Conservation (phyloP, 2,113 vertebrate genomes). For the Penelope pileata region DNA sequence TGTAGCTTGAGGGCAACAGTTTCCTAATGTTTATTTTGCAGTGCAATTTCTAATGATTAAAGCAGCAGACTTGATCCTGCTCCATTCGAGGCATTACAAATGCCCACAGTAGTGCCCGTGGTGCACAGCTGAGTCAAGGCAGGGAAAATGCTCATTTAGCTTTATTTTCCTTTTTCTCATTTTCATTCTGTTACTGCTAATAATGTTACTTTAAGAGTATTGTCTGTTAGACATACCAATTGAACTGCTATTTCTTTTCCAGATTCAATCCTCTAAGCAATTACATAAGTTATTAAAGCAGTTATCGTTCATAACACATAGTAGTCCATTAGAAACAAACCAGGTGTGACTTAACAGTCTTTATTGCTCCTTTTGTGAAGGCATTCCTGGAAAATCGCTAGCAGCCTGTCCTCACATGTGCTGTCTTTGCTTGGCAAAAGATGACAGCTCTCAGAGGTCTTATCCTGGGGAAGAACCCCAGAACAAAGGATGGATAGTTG, state of each 20-base stretch:
- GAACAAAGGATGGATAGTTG: neutral
- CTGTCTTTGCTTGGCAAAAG: neutral
- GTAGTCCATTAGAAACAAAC: neutral
- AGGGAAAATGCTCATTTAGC: neutral
- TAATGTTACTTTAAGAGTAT: neutral
- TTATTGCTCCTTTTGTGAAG: neutral
- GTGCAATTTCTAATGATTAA: neutral
- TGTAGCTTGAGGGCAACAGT: neutral
- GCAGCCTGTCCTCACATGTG: neutral
- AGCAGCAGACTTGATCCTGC: neutral
- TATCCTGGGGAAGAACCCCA: neutral
- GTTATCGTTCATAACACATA: neutral
- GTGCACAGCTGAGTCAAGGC: neutral
- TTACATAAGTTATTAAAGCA: neutral
- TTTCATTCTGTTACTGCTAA: neutral
- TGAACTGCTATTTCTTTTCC: neutral
- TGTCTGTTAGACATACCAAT: neutral
- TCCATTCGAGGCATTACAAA: neutral
- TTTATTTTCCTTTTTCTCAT: neutral
- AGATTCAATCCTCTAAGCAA: neutral
- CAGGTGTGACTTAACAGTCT: neutral
- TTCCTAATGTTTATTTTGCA: conserved; percentile 3
- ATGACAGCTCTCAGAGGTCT: neutral
- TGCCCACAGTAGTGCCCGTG: neutral
- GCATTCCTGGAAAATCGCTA: neutral